A percentile compares a stretch with the other conserved stretches of the same genome.
These are phyloP conservation scores for Athripsodes cinereus DNA, from an alignment of 2,888 invertebrate genomes.

Conservation along the genomic window DNA sequence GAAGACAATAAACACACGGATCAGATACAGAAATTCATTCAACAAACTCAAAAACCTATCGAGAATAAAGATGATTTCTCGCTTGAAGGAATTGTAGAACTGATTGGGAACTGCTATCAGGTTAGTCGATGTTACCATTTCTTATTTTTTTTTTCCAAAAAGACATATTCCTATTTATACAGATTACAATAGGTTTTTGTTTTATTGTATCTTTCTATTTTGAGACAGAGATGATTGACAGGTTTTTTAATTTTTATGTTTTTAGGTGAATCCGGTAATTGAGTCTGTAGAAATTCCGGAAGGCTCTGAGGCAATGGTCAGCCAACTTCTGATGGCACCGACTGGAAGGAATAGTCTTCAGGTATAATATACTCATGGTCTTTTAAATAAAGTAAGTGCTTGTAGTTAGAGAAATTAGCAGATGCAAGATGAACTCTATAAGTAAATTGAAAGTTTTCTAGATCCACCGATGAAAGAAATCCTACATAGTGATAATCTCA, in stretches of 20 bases:
- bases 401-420: too few species aligned
- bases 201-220: not conserved
- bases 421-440: too few species aligned
- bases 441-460: too few species aligned
- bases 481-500: too few species aligned
- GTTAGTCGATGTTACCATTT: too few species aligned
- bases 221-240: too few species aligned
- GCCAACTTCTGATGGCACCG: conserved; percentile 56
- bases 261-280: conserved; percentile 23
- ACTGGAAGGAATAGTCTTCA: conserved; percentile 52
- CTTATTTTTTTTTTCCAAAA: too few species aligned
- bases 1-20: conserved; percentile 74
- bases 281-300: conserved; percentile 25
- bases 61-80: conserved; percentile 38
- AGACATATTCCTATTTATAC: not conserved
- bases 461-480: too few species aligned
- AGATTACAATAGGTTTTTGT: not conserved
- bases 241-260: not conserved
- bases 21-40: conserved; percentile 60
- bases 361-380: too few species aligned
- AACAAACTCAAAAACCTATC: conserved; percentile 45
- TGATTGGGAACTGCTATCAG: conserved; percentile 28
- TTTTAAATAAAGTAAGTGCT: too few species aligned
- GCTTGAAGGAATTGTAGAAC: conserved; percentile 45
- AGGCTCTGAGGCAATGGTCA: conserved; percentile 51